Evolutionary conservation across 1,140 invertebrate species (phyloP).

Genomic region (Meloidogyne chitwoodi): DNA sequence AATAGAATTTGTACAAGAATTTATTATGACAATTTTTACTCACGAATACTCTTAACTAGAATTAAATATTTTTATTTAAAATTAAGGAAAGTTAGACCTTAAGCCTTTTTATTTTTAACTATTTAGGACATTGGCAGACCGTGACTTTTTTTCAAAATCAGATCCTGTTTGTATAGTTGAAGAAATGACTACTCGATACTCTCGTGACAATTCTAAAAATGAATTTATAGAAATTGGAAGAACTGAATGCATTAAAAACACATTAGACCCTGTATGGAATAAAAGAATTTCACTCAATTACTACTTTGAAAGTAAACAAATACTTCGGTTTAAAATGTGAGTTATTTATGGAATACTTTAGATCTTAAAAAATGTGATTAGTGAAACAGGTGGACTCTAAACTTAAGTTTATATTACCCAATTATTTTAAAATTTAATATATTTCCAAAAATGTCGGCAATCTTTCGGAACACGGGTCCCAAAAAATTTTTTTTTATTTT

Average conservation of each 20-base stretch:
- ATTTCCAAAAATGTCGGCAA: not conserved
- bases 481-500: no score
- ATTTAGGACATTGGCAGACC: slow-evolving; percentile 47
- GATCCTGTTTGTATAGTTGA: slow-evolving; percentile 53
- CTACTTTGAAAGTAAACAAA: slow-evolving; percentile 65
- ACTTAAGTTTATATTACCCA: no score
- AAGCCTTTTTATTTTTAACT: not conserved
- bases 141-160: slow-evolving; percentile 49
- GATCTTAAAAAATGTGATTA: no score
- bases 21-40: not conserved
- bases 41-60: not conserved
- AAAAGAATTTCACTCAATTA: slow-evolving; percentile 65
- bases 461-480: no score
- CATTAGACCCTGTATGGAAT: slow-evolving; percentile 65
- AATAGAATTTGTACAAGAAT: not conserved
- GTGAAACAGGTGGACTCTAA: no score
- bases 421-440: slow-evolving; percentile 24
- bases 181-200: not conserved
- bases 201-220: not conserved
- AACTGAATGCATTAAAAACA: slow-evolving; percentile 65
- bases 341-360: no score
- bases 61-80: no score
- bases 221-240: slow-evolving; percentile 61
- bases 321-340: slow-evolving; percentile 63
- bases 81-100: no score